A percentile compares a stretch with the other conserved stretches of the same genome.
Conservation (phyloP, 2,113 vertebrate genomes). For the Toxostoma redivivum region DNA sequence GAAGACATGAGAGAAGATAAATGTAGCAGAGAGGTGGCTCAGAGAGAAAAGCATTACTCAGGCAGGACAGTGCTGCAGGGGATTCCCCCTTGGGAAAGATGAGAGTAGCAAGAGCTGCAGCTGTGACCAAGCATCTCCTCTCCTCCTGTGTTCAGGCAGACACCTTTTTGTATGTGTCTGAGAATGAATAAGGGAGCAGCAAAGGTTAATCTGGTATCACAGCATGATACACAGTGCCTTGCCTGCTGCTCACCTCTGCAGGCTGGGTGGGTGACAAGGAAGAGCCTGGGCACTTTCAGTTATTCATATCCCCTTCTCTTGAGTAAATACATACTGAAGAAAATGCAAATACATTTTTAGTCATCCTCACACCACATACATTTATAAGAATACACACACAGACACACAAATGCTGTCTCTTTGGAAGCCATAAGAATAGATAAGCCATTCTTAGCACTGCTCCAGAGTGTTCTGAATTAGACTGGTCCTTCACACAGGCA, state of each 20-base stretch:
- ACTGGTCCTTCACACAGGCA: background rate
- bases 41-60: background rate
- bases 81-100: background rate
- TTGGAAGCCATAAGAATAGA: background rate
- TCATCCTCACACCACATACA: background rate
- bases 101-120: background rate
- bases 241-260: background rate
- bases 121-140: background rate
- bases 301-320: background rate
- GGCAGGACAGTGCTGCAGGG: background rate
- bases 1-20: background rate
- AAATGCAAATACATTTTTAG: background rate
- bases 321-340: background rate
- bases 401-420: background rate
- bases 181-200: rapidly evolving
- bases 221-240: background rate
- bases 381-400: slow-evolving; percentile 28
- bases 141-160: background rate
- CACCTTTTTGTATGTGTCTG: background rate
- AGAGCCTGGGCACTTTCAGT: background rate
- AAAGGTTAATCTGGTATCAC: background rate
- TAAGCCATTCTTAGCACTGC: background rate
- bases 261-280: background rate
- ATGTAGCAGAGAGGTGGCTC: background rate
- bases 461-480: background rate